Percentiles rank a stretch among this genome's conserved stretches.
Conservation (phyloP, 2,113 vertebrate species). For the Guaruba guarouba region DNA sequence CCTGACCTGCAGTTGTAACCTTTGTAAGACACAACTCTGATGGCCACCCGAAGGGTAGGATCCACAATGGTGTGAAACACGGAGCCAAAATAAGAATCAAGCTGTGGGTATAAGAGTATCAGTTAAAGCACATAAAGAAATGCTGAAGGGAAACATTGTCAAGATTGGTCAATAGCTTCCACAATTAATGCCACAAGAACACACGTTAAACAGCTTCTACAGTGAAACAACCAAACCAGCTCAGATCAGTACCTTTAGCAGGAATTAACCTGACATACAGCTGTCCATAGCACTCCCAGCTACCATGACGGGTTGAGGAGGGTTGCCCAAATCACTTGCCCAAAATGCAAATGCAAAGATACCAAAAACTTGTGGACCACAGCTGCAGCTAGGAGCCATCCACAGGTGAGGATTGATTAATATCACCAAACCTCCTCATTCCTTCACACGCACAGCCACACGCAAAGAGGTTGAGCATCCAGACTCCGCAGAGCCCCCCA, state of each 20-base stretch:
- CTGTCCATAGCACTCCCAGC: background rate
- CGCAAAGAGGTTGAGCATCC: background rate
- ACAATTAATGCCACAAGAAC: background rate
- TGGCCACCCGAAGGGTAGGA: conserved; percentile 21
- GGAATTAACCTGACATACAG: background rate
- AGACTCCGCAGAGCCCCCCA: background rate
- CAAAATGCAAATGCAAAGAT: background rate
- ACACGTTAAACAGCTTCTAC: background rate
- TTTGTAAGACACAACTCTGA: background rate
- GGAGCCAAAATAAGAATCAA: background rate
- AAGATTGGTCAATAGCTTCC: background rate
- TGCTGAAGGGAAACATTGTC: background rate
- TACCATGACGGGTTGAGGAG: background rate
- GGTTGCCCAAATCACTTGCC: background rate
- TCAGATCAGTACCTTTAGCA: background rate
- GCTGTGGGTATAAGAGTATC: background rate
- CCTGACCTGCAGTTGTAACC: background rate
- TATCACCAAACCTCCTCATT: background rate
- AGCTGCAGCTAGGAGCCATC: conserved; percentile 8
- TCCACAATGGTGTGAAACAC: background rate
- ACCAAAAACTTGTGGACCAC: conserved; percentile 13
- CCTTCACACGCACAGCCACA: background rate
- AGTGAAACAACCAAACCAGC: background rate
- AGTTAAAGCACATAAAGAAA: background rate
- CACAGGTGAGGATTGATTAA: conserved; percentile 24